These are phyloP conservation scores for Thrips palmi DNA, from an alignment of 1,140 invertebrate genomes.

Conservation along the genomic window DNA sequence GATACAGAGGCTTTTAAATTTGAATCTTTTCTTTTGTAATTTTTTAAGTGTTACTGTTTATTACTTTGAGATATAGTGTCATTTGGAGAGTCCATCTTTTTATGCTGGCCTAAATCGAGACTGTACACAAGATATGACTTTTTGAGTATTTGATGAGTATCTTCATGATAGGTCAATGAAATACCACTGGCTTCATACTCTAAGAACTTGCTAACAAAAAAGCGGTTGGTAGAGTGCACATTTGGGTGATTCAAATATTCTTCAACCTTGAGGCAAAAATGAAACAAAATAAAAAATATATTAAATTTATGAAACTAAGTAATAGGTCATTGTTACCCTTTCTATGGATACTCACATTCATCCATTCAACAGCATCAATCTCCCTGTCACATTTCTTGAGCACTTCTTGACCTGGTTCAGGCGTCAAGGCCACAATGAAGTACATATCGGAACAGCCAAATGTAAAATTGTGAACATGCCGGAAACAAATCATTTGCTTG, in stretches of 20 bases:
- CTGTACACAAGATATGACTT: slow-evolving; percentile 24
- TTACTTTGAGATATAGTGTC: too few relatives aligned
- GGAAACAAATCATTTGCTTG: slow-evolving; percentile 49
- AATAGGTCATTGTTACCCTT: slow-evolving; percentile 1
- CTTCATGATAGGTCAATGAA: slow-evolving; percentile 31
- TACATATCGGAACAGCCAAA: slow-evolving; percentile 77
- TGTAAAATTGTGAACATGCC: slow-evolving; percentile 49
- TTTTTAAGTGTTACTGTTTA: too few relatives aligned
- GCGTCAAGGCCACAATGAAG: slow-evolving; percentile 50
- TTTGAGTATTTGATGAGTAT: slow-evolving; percentile 20
- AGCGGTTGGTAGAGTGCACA: slow-evolving; percentile 52
- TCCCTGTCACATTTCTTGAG: slow-evolving; percentile 53
- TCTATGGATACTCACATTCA: slow-evolving; percentile 31
- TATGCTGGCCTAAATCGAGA: too few relatives aligned
- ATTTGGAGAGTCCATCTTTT: too few relatives aligned
- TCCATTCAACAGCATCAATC: slow-evolving; percentile 61
- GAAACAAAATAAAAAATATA: slow-evolving; percentile 14
- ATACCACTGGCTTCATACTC: slow-evolving; percentile 38
- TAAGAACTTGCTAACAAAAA: slow-evolving; percentile 41
- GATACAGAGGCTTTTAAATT: too few relatives aligned
- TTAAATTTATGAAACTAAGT: slow-evolving; percentile 7
- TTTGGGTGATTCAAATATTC: slow-evolving; percentile 52
- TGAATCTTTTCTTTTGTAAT: too few relatives aligned
- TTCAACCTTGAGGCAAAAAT: slow-evolving; percentile 38
- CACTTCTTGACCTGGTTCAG: slow-evolving; percentile 38